Evolutionary conservation across 1,140 invertebrate genomes (phyloP).

Genomic region (Camponotus pennsylvanicus): DNA sequence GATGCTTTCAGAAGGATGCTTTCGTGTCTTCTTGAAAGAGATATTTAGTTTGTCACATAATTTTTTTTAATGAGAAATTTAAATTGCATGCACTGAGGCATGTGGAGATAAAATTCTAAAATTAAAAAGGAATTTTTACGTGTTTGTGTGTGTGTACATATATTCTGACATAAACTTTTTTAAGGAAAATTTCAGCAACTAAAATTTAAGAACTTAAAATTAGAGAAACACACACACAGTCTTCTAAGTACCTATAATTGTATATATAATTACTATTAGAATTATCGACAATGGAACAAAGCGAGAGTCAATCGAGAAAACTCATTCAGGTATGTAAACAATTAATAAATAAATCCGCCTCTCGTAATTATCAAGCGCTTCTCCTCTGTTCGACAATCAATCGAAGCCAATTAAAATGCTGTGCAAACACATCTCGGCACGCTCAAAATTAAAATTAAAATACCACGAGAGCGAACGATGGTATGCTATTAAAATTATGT

Average conservation of each 20-base stretch:
- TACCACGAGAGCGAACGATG: neutral
- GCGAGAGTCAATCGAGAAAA: slow-evolving; percentile 23
- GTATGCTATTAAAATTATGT: slow-evolving; percentile 4
- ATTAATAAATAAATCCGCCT: slow-evolving; percentile 52
- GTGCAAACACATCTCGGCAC: slow-evolving; percentile 14
- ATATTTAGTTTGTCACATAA: neutral
- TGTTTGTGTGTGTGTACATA: too few species aligned
- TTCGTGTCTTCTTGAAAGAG: neutral
- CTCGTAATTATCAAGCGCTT: slow-evolving; percentile 33
- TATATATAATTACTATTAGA: neutral
- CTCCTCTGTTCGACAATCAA: slow-evolving; percentile 28
- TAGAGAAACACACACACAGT: too few species aligned
- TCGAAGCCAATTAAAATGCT: slow-evolving; percentile 51
- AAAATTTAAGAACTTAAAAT: slow-evolving; percentile 8
- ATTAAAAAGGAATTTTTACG: neutral
- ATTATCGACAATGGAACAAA: slow-evolving; percentile 33
- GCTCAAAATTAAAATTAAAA: slow-evolving; percentile 47
- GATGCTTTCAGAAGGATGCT: neutral
- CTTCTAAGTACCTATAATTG: neutral
- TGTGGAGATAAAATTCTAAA: neutral
- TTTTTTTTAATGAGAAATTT: neutral
- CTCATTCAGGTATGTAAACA: slow-evolving; percentile 43
- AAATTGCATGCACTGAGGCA: neutral
- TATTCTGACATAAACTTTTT: neutral
- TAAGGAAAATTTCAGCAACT: neutral